Conservation (phyloP, 1,140 invertebrate genomes). For the Achatina immaculata region DNA sequence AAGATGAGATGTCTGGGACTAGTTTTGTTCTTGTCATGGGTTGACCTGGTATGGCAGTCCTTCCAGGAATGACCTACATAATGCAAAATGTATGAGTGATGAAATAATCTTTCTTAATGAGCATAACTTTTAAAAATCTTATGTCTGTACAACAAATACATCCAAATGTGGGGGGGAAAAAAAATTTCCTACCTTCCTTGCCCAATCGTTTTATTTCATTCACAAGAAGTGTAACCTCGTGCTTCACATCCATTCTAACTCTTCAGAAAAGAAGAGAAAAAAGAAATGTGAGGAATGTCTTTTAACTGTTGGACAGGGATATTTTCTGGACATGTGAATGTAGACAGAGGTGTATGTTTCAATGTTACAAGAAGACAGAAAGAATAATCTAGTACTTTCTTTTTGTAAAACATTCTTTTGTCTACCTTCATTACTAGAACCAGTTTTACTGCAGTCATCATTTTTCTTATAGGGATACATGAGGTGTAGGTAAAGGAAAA, state of each 20-base stretch:
- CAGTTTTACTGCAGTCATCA: too few species aligned
- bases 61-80: not conserved
- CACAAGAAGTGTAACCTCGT: constrained; percentile 57
- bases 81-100: not conserved
- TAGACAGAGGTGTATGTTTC: too few species aligned
- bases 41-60: too few species aligned
- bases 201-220: constrained; percentile 59
- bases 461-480: too few species aligned
- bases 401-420: not conserved
- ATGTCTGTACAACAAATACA: not conserved
- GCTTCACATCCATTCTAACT: constrained; percentile 60
- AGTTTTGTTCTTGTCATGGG: too few species aligned
- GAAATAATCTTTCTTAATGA: not conserved
- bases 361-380: not conserved
- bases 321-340: too few species aligned
- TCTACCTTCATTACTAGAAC: not conserved
- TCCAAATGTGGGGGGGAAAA: not conserved
- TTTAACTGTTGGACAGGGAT: too few species aligned
- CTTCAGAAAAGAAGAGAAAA: constrained; percentile 37
- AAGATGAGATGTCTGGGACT: too few species aligned
- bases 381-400: not conserved
- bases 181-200: constrained; percentile 39
- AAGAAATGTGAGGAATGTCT: not conserved
- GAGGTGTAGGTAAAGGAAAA: too few species aligned
- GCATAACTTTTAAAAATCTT: not conserved